Evolutionary conservation across 2,888 invertebrate genomes (phyloP), one percentile per base, ranked within the genome.

Genomic region (Sphaerophoria rueppellii): DNA sequence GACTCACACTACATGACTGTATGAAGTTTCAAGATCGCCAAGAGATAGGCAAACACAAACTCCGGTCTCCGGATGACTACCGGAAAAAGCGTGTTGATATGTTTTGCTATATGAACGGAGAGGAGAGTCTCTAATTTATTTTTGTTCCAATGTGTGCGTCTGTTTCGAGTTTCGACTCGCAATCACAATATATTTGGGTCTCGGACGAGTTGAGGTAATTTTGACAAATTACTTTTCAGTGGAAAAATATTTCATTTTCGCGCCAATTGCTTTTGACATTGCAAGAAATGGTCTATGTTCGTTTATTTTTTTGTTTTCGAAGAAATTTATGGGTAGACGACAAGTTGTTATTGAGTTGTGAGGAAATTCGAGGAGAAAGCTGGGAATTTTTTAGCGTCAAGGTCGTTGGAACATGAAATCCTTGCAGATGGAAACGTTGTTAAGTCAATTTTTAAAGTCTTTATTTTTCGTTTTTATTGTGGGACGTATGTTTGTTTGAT

Each of bases 81-180:
- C 79, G 73, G 79, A 80, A 82, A 52, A 72, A 69, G 67, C 69
- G 72, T 80, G 79, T 57, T 79, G 79, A 81, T 58, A 37, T 32
- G 55, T 63, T 78, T 61, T 65, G 72, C 73, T 77, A 77, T 73
- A 58, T 74, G 16, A 52, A 54, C 52, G 60, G 24, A 24, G 24
- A 2, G 24, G 24, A 24, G 24, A 24, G 24, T 24, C 24, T 24
- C 65, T 75, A 72, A 71, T 79, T 83, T 71, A 71, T 65, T 52
- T 55, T 50, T 14, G 37, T 43, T 11, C 12, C 12, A 11, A 12
- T 65, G 34, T 55, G 61, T 16, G 32, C 40, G 40, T 32, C 37
- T 35, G 14, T 54, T 37, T 40, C 14, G 40, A 60, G 24, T 32
- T 34, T 32, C 46, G 55, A 48, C 9, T 43, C 9, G 43, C 40